Conservation (phyloP, 23 tunicate species). For the Trididemnum clinides region DNA sequence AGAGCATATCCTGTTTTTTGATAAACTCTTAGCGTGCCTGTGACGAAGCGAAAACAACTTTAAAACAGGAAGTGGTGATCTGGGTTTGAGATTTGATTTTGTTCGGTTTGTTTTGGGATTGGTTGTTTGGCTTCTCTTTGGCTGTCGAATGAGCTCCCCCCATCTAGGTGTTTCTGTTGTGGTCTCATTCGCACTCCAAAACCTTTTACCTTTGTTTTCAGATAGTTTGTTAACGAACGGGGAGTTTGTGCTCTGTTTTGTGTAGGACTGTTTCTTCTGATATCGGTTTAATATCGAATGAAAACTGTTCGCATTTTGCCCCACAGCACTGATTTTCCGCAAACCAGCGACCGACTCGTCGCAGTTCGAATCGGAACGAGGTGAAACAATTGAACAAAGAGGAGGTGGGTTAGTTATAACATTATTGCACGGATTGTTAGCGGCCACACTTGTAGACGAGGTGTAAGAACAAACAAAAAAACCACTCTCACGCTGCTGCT, state of each 20-base stretch:
- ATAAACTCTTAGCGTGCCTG: background rate
- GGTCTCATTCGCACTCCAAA: background rate
- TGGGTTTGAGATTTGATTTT: background rate
- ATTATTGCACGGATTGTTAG: background rate
- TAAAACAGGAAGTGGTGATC: conserved; percentile 1
- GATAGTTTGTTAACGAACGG: background rate
- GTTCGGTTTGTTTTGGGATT: background rate
- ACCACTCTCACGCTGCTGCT: conserved; percentile 65
- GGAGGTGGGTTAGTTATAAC: background rate
- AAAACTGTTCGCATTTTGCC: background rate
- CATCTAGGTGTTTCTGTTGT: background rate
- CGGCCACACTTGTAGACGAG: background rate
- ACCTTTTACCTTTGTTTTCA: background rate
- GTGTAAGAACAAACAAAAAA: conserved; percentile 46
- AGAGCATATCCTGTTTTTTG: background rate
- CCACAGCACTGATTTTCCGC: background rate
- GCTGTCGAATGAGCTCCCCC: background rate
- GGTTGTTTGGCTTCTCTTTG: background rate
- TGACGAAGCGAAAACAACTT: background rate
- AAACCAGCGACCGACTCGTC: background rate
- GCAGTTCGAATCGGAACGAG: background rate
- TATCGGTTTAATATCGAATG: background rate
- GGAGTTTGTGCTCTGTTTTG: too few relatives aligned
- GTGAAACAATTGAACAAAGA: background rate
- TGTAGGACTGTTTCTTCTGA: background rate